These are phyloP conservation scores for Hetaerina titia DNA, from an alignment of 2,888 invertebrate genomes.

Conservation along the genomic window DNA sequence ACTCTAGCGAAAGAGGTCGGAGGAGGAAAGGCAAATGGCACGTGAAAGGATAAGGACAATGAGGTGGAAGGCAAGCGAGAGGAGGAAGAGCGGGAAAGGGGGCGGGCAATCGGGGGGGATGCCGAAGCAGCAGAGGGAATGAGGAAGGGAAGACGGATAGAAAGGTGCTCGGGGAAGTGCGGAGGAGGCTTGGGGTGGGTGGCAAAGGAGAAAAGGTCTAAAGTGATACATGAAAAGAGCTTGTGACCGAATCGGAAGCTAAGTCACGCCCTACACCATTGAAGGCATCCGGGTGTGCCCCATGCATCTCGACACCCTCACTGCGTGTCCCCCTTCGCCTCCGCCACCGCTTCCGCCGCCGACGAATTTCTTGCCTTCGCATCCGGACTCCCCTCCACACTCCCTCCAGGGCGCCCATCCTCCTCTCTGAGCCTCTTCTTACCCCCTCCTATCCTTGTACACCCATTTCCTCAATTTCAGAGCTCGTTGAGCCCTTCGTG, in stretches of 20 bases:
- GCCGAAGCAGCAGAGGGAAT: neutral
- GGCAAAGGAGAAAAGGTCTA: too few species aligned
- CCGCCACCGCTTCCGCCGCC: neutral
- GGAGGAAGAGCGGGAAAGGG: neutral
- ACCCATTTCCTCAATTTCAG: constrained; percentile 47
- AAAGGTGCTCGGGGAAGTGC: neutral
- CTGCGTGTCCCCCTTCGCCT: too few species aligned
- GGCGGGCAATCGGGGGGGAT: neutral
- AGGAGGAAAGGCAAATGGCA: constrained; percentile 21
- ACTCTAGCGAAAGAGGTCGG: neutral
- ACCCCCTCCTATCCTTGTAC: neutral
- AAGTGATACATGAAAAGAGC: constrained; percentile 29
- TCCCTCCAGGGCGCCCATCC: neutral
- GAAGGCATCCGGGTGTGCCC: constrained; percentile 39
- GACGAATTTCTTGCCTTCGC: constrained; percentile 32
- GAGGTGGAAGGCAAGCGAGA: neutral
- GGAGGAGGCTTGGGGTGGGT: neutral
- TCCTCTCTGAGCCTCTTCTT: neutral
- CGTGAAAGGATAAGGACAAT: constrained; percentile 6
- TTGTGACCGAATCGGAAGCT: constrained; percentile 4
- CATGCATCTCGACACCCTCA: constrained; percentile 22
- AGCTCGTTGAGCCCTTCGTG: constrained; percentile 10
- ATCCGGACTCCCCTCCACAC: neutral
- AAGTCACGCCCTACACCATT: neutral
- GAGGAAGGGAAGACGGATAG: neutral